Evolutionary conservation across 92 coral and sea anemone species (phyloP).

Genomic region (Epizoanthus rinbou): DNA sequence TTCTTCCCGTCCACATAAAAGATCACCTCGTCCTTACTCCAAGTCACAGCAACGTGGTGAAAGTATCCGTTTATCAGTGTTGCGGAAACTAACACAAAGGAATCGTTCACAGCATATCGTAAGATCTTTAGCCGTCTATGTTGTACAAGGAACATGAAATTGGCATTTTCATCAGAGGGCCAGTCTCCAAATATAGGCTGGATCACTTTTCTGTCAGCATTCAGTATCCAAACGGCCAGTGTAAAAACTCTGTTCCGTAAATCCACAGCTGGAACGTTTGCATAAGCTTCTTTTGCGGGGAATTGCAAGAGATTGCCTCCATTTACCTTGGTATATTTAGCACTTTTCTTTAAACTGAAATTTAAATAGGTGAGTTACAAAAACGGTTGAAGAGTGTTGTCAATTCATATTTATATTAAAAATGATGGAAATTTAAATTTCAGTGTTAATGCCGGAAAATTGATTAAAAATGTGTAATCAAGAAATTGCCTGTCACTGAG

Average conservation of each 20-base stretch:
- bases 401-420: no score
- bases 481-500: no score
- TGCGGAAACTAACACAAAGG: background rate
- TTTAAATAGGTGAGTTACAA: no score
- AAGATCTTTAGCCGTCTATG: background rate
- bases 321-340: no score
- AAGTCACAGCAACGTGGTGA: slow-evolving; percentile 6
- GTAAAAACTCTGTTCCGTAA: background rate
- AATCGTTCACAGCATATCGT: background rate
- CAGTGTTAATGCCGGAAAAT: no score
- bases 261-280: background rate
- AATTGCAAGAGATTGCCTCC: no score
- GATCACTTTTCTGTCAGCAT: background rate
- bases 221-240: background rate
- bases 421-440: no score
- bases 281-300: background rate
- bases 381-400: no score
- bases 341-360: no score
- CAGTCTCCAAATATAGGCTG: slow-evolving; percentile 18
- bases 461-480: no score
- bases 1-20: background rate
- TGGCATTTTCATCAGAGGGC: background rate
- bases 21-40: background rate
- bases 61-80: background rate
- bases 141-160: background rate